Evolutionary conservation across 1,140 invertebrate genomes (phyloP).

Genomic region (Drosophila funebris): DNA sequence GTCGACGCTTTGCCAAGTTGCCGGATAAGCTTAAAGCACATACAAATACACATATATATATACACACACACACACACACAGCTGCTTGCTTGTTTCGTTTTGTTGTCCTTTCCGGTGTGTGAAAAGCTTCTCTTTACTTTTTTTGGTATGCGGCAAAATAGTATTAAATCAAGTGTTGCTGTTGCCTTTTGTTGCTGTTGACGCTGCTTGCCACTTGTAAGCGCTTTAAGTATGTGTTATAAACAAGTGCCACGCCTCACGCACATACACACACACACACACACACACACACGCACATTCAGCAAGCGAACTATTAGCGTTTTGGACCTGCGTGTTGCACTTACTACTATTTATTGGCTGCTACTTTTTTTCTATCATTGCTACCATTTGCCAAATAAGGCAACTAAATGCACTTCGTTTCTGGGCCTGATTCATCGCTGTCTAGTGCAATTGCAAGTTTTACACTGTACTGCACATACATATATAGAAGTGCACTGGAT

Average conservation of each 20-base stretch:
- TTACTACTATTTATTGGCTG: not conserved
- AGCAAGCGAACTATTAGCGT: not conserved
- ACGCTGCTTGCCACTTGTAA: constrained; percentile 29
- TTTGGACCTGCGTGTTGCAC: not conserved
- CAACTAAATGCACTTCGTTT: constrained; percentile 3
- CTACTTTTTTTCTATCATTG: not conserved
- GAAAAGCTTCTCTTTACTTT: not conserved
- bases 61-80: not conserved
- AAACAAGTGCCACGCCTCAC: constrained; percentile 37
- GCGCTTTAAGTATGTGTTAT: constrained; percentile 16
- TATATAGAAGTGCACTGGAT: too few species aligned
- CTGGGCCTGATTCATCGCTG: not conserved
- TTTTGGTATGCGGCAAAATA: not conserved
- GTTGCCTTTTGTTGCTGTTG: not conserved
- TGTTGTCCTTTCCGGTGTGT: constrained; percentile 22
- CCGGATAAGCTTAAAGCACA: constrained; percentile 20
- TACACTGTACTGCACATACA: not conserved
- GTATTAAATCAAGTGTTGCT: constrained; percentile 19
- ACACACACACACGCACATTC: not conserved
- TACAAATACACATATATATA: not conserved
- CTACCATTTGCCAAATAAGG: constrained; percentile 6
- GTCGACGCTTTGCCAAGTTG: not conserved
- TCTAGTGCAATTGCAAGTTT: not conserved
- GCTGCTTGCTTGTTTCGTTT: not conserved
- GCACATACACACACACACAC: not conserved